phyloP scores from a whole-genome alignment of 2,888 invertebrate species.

The Cosmorhoe ocellata region DNA sequence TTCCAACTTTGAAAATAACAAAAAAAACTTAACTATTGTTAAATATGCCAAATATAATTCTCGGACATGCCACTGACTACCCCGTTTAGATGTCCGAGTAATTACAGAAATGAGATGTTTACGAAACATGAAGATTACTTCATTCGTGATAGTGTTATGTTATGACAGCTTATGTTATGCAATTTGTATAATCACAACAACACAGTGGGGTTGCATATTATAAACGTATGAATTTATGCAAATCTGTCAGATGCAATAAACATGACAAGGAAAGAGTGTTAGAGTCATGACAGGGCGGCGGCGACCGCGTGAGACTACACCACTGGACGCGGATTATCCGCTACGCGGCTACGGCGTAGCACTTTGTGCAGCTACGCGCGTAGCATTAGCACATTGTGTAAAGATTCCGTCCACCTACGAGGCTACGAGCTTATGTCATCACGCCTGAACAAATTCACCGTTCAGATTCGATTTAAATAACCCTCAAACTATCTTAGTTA shows the following conservation, averaged over 20 bases:
- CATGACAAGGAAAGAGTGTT: constrained; percentile 73
- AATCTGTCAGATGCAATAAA: constrained; percentile 69
- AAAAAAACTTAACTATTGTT: too few species aligned
- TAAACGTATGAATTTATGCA: constrained; percentile 55
- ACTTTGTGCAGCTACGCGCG: constrained; percentile 57
- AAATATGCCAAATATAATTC: too few species aligned
- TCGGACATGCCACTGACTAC: too few species aligned
- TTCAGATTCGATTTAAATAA: constrained; percentile 32
- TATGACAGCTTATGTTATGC: not conserved
- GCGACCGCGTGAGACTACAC: constrained; percentile 68
- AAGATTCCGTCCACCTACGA: constrained; percentile 42
- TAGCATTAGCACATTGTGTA: constrained; percentile 48
- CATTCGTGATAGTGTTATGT: too few species aligned
- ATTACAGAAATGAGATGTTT: too few species aligned
- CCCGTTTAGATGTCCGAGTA: too few species aligned
- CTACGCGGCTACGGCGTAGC: constrained; percentile 74
- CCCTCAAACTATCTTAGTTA: constrained; percentile 43
- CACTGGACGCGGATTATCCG: constrained; percentile 72
- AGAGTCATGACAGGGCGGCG: constrained; percentile 62
- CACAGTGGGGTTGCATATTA: constrained; percentile 50
- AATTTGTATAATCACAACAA: constrained; percentile 5
- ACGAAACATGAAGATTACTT: too few species aligned
- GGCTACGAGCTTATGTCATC: constrained; percentile 11
- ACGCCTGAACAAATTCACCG: constrained; percentile 25
- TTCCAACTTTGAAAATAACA: too few species aligned